These are phyloP conservation scores for Tipula unca DNA, from an alignment of 2,888 invertebrate species.

Conservation along the genomic window DNA sequence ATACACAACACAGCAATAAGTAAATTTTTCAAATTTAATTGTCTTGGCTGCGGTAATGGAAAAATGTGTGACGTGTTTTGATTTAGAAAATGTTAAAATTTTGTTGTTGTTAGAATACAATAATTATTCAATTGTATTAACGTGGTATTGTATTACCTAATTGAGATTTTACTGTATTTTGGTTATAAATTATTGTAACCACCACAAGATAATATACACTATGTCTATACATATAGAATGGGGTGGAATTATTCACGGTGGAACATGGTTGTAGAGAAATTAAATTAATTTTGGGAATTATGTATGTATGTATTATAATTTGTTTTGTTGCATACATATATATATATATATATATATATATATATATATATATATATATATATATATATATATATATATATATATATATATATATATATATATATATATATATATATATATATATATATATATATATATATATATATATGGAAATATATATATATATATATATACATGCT, in stretches of 20 bases:
- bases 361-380: too few relatives aligned
- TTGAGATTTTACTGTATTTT: neutral
- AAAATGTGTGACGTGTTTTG: neutral
- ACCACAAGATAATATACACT: too few relatives aligned
- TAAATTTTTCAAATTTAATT: neutral
- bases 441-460: too few relatives aligned
- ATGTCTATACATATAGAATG: neutral
- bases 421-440: too few relatives aligned
- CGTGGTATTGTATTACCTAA: neutral
- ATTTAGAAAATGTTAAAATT: neutral
- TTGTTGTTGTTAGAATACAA: neutral
- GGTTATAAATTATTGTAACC: too few relatives aligned
- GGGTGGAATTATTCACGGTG: neutral
- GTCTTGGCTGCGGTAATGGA: neutral
- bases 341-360: too few relatives aligned
- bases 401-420: too few relatives aligned
- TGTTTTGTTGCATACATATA: neutral
- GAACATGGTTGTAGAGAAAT: neutral
- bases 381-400: too few relatives aligned
- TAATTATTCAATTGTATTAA: neutral
- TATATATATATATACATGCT: too few relatives aligned
- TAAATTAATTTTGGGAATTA: neutral
- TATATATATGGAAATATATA: too few relatives aligned
- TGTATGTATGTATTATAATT: too few relatives aligned
- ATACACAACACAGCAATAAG: neutral